Percentiles rank a stretch among this genome's conserved stretches.
Evolutionary conservation across 2,888 invertebrate genomes (phyloP).

Genomic region (Drosophila ezoana): DNA sequence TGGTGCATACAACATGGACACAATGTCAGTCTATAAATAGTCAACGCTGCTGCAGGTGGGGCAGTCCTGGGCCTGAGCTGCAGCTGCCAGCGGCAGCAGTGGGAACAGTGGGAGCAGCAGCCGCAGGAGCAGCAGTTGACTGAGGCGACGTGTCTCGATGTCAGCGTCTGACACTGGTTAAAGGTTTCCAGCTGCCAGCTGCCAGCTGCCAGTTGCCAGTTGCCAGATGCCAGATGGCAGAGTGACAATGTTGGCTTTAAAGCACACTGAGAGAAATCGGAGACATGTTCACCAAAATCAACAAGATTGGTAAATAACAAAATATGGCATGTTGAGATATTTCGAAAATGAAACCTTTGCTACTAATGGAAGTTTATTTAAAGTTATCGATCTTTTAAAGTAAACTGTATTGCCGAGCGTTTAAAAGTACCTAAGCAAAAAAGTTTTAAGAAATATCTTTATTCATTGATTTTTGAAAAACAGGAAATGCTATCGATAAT

Average conservation of each 20-base stretch:
- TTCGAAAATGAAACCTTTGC: neutral
- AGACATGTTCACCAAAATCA: neutral
- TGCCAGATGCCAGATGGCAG: conserved; percentile 36
- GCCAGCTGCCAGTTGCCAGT: conserved; percentile 19
- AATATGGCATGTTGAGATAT: neutral
- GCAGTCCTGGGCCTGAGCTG: conserved; percentile 41
- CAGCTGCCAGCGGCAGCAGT: conserved; percentile 41
- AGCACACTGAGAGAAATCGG: conserved; percentile 36
- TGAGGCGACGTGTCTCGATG: conserved; percentile 41
- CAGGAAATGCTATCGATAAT: too few species aligned
- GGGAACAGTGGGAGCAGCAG: conserved; percentile 15
- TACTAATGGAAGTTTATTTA: neutral
- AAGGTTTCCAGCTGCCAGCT: conserved; percentile 36
- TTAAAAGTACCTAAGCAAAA: too few species aligned
- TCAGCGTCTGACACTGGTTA: conserved; percentile 49
- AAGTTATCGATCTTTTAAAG: too few species aligned
- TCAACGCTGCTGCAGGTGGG: conserved; percentile 13
- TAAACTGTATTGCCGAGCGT: too few species aligned
- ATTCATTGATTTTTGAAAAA: too few species aligned
- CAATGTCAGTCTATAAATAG: conserved; percentile 73
- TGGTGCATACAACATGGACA: conserved; percentile 60
- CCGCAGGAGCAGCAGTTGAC: conserved; percentile 30
- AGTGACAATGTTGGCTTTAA: conserved; percentile 47
- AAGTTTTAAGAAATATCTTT: too few species aligned
- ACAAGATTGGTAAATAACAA: too few species aligned